These are phyloP conservation scores for Ivindomyrus marchei DNA, from an alignment of 2,113 vertebrate genomes.

Conservation along the genomic window DNA sequence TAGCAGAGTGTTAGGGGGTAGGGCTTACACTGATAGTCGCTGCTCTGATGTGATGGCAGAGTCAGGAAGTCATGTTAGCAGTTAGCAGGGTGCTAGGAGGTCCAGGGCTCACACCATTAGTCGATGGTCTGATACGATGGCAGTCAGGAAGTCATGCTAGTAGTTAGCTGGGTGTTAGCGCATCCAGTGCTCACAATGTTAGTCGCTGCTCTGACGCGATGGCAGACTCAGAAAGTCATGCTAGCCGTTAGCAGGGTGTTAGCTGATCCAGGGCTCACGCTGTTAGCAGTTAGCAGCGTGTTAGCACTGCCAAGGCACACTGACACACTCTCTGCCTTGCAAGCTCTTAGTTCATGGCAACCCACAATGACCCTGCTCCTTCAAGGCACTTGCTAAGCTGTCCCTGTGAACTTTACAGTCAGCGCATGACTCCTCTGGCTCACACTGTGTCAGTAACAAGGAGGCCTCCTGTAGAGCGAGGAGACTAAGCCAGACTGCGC, in stretches of 20 bases:
- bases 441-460: neutral
- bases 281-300: neutral
- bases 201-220: too few relatives aligned
- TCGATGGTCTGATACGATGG: too few relatives aligned
- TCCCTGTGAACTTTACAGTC: neutral
- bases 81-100: neutral
- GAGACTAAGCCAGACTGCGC: neutral
- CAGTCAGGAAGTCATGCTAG: too few relatives aligned
- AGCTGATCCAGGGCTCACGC: neutral
- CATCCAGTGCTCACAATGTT: neutral
- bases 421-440: neutral
- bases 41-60: too few relatives aligned
- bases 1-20: neutral
- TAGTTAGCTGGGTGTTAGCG: neutral
- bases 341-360: neutral
- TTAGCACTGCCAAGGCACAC: neutral
- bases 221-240: too few relatives aligned
- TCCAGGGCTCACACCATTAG: neutral
- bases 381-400: neutral
- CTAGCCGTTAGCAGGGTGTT: too few relatives aligned
- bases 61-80: neutral
- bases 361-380: neutral
- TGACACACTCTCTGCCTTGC: neutral
- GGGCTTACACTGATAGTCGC: neutral
- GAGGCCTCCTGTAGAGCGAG: neutral